Evolutionary conservation across 2,888 invertebrate genomes (phyloP), one percentile per base, ranked within the genome.

Genomic region (Eudemis profundana): DNA sequence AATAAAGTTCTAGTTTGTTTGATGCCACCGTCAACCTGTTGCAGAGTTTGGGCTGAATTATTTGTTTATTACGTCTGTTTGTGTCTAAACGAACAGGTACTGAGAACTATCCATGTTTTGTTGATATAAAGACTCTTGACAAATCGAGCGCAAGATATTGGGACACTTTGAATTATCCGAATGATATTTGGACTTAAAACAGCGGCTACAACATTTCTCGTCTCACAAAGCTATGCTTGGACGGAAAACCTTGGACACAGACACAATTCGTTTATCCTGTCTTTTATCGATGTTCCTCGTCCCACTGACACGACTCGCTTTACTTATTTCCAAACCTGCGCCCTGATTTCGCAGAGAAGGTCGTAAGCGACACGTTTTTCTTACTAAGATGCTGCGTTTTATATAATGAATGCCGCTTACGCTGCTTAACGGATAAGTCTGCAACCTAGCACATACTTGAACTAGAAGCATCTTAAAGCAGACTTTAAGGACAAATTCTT

Each of bases 1-100:
- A 33, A 15, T 57, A 63, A 23, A 23, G 33, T 29, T 33, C 40
- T 29, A n/a, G 23, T 33, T 57, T 21, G 49, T 12, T 49, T 50
- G 40, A 8, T 14, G n/a, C 3, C 42, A 33, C 3, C 57, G 63
- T 63, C 56, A 57, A 63, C 63, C 56, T 63, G 63, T 63, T 63
- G 63, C 63, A 15, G 23, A 29, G 19, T 54, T 54, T 12, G 38
- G 47, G 10, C 15, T 12, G 56, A 56, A 10, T 49, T 42, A 57
- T 62, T 62, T 49, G 63, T 63, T 63, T 63, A 50, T 40, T 40
- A 23, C 49, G 33, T 49, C n/a, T 62, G 40, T 29, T n/a, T 14
- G 21, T 36, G 33, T 36, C 19, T 36, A 33, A 17, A 50, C 19
- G 19, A 36, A 17, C 27, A 27, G 8, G 47, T 23, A 14, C 4